These are phyloP conservation scores for Cirrhinus mrigala DNA, from an alignment of 2,797 vertebrate genomes.

Conservation along the genomic window DNA sequence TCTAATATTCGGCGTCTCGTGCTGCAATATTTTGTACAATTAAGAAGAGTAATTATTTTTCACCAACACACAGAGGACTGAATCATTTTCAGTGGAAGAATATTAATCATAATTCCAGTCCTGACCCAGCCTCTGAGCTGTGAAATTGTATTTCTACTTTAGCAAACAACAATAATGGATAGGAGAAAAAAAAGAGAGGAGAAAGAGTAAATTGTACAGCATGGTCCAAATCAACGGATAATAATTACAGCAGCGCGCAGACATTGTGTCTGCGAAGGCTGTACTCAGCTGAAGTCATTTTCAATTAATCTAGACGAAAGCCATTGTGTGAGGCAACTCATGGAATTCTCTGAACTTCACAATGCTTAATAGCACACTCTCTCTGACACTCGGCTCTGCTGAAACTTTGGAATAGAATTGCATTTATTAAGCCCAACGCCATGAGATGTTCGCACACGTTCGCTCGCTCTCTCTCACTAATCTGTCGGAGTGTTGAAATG, in stretches of 20 bases:
- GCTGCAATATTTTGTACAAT: constrained; percentile 76
- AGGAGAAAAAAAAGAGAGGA: constrained; percentile 54
- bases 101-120: constrained; percentile 81
- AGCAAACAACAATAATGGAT: constrained; percentile 82
- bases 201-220: constrained; percentile 68
- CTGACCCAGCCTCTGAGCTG: constrained; percentile 78
- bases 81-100: constrained; percentile 79
- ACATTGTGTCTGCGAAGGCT: constrained; percentile 72
- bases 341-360: constrained; percentile 53
- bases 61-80: constrained; percentile 74
- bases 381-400: constrained; percentile 25
- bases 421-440: constrained; percentile 48
- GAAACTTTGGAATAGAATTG: constrained; percentile 29
- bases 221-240: constrained; percentile 70
- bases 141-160: constrained; percentile 84
- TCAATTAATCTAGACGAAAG: constrained; percentile 76
- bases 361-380: constrained; percentile 30
- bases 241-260: constrained; percentile 72
- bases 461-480: constrained; percentile 56
- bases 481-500: constrained; percentile 45
- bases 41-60: constrained; percentile 80
- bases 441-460: constrained; percentile 33
- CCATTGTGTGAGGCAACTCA: constrained; percentile 70
- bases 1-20: constrained; percentile 67
- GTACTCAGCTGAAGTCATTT: constrained; percentile 71